Evolutionary conservation across 2,113 vertebrate species (phyloP).

Genomic region (Nyctereutes procyonoides): DNA sequence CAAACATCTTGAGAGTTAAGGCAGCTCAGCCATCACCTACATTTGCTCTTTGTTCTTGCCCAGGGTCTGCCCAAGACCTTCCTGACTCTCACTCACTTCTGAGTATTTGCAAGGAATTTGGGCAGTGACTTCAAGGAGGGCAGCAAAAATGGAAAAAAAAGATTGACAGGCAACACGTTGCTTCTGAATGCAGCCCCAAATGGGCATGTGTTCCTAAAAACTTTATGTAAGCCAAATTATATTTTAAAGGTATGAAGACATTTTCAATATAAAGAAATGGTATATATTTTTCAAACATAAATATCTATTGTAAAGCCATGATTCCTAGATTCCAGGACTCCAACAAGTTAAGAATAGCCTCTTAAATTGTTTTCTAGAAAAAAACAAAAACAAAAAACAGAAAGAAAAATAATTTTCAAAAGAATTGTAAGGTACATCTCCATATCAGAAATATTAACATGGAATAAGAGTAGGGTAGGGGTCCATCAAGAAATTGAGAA

Average conservation of each 20-base stretch:
- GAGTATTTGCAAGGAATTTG: background rate
- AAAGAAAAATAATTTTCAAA: background rate
- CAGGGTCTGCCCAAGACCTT: background rate
- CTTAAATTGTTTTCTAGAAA: background rate
- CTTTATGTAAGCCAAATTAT: background rate
- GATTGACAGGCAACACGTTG: background rate
- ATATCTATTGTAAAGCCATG: background rate
- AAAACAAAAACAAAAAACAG: background rate
- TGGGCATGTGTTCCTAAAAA: background rate
- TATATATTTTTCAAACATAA: slow-evolving; percentile 26
- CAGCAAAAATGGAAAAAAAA: background rate
- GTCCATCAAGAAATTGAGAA: background rate
- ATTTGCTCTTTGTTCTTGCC: background rate
- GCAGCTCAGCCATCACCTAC: background rate
- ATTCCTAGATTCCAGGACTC: background rate
- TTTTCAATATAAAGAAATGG: background rate
- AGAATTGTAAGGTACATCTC: background rate
- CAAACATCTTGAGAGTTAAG: background rate
- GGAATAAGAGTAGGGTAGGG: background rate
- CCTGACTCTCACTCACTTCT: background rate
- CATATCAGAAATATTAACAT: slow-evolving; percentile 23
- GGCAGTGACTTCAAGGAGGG: background rate
- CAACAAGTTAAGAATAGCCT: background rate
- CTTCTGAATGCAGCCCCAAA: background rate
- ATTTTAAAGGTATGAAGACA: background rate